Evolutionary conservation across 2,888 invertebrate species (phyloP), one percentile per base, ranked within the genome.

Genomic region (Biston betularia): DNA sequence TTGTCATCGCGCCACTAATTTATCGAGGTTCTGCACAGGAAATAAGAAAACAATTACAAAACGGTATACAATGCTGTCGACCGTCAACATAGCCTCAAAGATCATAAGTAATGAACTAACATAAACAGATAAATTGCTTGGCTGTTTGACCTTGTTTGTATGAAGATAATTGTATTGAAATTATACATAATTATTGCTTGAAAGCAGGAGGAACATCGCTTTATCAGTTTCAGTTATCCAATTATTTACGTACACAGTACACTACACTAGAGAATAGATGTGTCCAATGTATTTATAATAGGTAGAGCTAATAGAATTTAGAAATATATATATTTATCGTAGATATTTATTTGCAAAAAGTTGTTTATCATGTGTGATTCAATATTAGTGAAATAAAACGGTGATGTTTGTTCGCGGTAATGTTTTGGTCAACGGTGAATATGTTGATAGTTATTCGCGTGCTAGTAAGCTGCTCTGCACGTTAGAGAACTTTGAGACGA

Each of bases 1-100:
- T 76, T 61, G 79, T 84, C 92, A 92, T 92, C 70, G 79, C 74
- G 66, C 33, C 15, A 42, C 14, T 53, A 44, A 55, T 46, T 50
- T 58, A 35, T 42, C 48, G 34, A 12, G 40, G 40, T 42, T 52
- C 65, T 65, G 65, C 2, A 55, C 15, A 55, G 12, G 44, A 64
- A 52, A 49, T 40, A 38, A 7, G 14, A 38, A 15, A 15, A 35
- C 44, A 52, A 34, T 33, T 24, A 50, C 3, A 15, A 38, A 7
- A 34, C 1, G 6, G 38, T 10, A 53, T 38, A 15, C 46, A 45
- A 55, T 44, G 42, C 24, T 9, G 8, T 42, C 42, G 33, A 24
- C 54, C 40, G 14, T 24, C 44, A 54, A 40, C 54, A 49, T n/a
- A n/a, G 7, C 11, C 15, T 46, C 49, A 34, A 45, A 45, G 40